Conservation (phyloP, 2,797 vertebrate genomes). For the Silurus aristotelis region DNA sequence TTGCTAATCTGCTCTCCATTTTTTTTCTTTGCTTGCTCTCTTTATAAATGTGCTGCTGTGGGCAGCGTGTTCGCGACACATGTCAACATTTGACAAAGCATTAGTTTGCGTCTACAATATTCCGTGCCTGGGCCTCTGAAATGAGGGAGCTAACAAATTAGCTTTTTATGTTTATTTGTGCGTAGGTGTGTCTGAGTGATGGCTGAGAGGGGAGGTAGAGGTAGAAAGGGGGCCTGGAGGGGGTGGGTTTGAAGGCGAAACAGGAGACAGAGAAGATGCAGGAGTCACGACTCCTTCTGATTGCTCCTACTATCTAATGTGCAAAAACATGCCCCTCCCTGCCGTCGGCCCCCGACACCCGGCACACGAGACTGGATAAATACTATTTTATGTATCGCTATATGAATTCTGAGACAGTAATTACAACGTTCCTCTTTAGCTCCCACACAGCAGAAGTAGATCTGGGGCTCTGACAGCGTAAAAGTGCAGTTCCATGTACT, state of each 20-base stretch:
- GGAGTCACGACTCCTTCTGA: conserved; percentile 74
- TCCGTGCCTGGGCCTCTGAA: conserved; percentile 70
- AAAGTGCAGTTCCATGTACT: conserved; percentile 64
- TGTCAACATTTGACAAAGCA: conserved; percentile 81
- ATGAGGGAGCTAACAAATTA: conserved; percentile 78
- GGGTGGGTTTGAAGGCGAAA: conserved; percentile 17
- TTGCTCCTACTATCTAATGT: conserved; percentile 72
- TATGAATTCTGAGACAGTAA: conserved; percentile 82
- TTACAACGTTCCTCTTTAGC: conserved; percentile 74
- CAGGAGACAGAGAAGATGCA: conserved; percentile 54
- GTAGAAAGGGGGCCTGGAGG: background rate
- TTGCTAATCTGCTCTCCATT: conserved; percentile 76
- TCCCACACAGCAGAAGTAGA: conserved; percentile 69
- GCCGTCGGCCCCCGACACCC: conserved; percentile 67
- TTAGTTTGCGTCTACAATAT: conserved; percentile 70
- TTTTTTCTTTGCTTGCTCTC: conserved; percentile 58
- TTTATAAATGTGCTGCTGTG: conserved; percentile 64
- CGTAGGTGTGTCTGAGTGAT: conserved; percentile 71
- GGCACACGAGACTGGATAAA: conserved; percentile 78
- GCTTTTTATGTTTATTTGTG: conserved; percentile 80
- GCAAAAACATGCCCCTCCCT: conserved; percentile 74
- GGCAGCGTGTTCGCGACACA: conserved; percentile 75
- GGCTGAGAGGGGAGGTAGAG: conserved; percentile 26
- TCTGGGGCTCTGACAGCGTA: conserved; percentile 66
- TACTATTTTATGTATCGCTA: conserved; percentile 82